Evolutionary conservation across 2,113 vertebrate genomes (phyloP), one percentile per base, ranked within the genome.

Genomic region (Tylochromis polylepis): DNA sequence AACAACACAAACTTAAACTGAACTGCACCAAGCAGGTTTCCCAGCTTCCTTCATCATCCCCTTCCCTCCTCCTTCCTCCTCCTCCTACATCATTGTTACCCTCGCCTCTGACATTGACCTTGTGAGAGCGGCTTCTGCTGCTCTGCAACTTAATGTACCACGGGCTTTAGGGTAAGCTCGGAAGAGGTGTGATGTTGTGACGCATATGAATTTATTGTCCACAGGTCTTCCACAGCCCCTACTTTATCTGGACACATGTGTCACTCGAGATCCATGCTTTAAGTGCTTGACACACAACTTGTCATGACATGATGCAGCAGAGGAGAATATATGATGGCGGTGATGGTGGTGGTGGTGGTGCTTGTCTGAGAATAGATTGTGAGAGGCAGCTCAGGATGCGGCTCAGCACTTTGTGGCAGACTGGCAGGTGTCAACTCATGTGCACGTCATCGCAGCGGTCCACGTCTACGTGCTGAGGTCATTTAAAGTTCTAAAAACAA

Each of bases 181-280:
- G 59, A 92, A 75, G 83, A 91, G 77, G 22, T 15, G 59, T 10
- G 12, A 41, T 67, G 34, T 46, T 81, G 20, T 87, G 79, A 85
- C 89, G 92, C 79, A 85, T 85, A 81, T 85, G 41, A 86, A 94
- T 95, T 89, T 93, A 80, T 88, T 22, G 79, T 92, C 67, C 81
- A 20, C 8, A 12, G 51, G 36, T 67, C 67, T 16, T 9, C 79
- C 82, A 51, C 49, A 67, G 83, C 55, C 16, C 27, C 72, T 34
- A 49, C 38, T 92, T 90, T 83, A 87, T 92, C 88, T 70, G 58
- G 86, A 81, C 88, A 82, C n/a, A 2, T 7, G 65, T 85, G 85
- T 79, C 88, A 91, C 85, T 85, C 1, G 70, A 88, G 72, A 57
- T n/a, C 27, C 81, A 36, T 86, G 88, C 83, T 87, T 93, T 84